Percentiles rank a stretch among this genome's conserved stretches.
Evolutionary conservation across 2,797 vertebrate species (phyloP).

Genomic region (Anguilla marmorata): DNA sequence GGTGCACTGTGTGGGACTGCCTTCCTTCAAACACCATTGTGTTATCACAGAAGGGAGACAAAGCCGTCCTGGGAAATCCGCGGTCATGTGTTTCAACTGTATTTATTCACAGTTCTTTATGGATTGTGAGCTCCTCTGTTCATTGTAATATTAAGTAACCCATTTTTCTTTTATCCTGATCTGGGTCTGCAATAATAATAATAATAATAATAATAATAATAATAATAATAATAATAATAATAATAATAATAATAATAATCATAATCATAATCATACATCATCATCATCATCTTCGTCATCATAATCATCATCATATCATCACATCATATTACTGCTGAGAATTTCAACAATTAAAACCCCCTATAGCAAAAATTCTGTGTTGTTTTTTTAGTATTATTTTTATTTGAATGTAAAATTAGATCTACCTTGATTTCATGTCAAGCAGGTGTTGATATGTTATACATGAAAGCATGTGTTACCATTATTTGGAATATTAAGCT

Average conservation of each 20-base stretch:
- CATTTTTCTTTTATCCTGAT: not conserved
- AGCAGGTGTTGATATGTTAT: not conserved
- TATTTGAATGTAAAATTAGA: not conserved
- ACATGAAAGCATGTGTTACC: not conserved
- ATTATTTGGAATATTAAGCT: not conserved
- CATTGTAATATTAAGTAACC: not conserved
- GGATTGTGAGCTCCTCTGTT: not conserved
- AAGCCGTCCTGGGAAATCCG: not conserved
- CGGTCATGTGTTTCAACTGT: slow-evolving; percentile 17
- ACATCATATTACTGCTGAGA: not conserved
- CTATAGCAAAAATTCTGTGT: not conserved
- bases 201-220: not conserved
- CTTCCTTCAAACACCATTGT: slow-evolving; percentile 3
- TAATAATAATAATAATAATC: not conserved
- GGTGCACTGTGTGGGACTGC: slow-evolving; percentile 29
- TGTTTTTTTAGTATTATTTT: not conserved
- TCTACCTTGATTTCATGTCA: not conserved
- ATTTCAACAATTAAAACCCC: not conserved
- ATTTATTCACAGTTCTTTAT: not conserved
- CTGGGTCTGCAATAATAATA: not conserved
- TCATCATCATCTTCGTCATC: not conserved
- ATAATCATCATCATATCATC: not conserved
- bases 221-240: not conserved
- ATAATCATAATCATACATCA: not conserved
- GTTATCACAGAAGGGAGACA: slow-evolving; percentile 9